phyloP scores from a whole-genome alignment of 1,140 invertebrate genomes.

The Eumeta japonica region DNA sequence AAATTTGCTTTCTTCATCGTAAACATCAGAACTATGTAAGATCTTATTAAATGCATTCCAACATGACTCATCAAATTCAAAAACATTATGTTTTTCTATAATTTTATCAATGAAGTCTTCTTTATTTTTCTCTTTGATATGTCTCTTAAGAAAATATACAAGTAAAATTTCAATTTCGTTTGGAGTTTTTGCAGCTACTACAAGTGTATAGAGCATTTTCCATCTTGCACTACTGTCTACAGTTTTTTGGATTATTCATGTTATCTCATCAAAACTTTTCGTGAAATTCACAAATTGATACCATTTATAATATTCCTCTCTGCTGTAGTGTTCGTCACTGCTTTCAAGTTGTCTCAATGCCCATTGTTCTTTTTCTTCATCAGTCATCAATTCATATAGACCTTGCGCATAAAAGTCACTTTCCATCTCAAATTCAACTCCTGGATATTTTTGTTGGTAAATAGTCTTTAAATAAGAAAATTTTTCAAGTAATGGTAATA shows the following conservation, averaged over 20 bases:
- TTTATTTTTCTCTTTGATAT: conserved; percentile 30
- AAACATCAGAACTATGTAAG: conserved; percentile 26
- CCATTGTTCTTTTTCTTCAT: conserved; percentile 26
- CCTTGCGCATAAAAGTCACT: conserved; percentile 19
- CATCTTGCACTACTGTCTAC: conserved; percentile 13
- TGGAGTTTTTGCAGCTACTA: conserved; percentile 23
- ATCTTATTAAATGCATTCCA: conserved; percentile 30
- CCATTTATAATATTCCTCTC: conserved; percentile 23
- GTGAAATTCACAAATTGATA: conserved; percentile 31
- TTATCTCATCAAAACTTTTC: conserved; percentile 24
- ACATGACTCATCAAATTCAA: conserved; percentile 23
- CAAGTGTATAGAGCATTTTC: conserved; percentile 20
- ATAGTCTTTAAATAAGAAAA: conserved; percentile 27
- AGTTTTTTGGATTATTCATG: conserved; percentile 20
- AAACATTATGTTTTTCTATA: conserved; percentile 20
- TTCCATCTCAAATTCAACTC: conserved; percentile 27
- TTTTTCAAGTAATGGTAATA: too few species aligned
- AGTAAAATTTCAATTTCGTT: conserved; percentile 22
- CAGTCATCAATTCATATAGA: conserved; percentile 24
- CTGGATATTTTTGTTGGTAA: conserved; percentile 20
- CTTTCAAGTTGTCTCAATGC: conserved; percentile 24
- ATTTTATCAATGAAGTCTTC: conserved; percentile 25
- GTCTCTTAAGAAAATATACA: conserved; percentile 29
- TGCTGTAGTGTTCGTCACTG: conserved; percentile 20
- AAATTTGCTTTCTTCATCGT: conserved; percentile 12